Evolutionary conservation across 2,888 invertebrate genomes (phyloP), one percentile per base, ranked within the genome.

Genomic region (Agrochola macilenta): DNA sequence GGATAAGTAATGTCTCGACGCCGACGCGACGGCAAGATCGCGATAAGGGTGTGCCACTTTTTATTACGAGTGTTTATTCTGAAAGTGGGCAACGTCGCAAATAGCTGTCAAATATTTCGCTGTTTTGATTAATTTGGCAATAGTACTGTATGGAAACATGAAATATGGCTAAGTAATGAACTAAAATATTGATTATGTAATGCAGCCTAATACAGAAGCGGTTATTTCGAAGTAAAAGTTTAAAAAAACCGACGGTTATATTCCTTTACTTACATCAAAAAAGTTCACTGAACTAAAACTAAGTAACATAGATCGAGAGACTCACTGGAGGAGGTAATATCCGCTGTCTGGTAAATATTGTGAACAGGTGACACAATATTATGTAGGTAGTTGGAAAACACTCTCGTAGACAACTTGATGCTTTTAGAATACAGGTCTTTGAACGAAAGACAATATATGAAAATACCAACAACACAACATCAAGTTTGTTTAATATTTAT

Each of bases 311-410:
- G 54, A 26, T 7, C 1, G 20, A 23, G 26, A 57, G 54, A 23
- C n/a, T 64, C 46, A 14, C 65, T 11, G n/a, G 23, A 35, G 54
- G n/a, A 64, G 35, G 65, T 65, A 76, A 76, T 76, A 77, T 76
- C 76, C 76, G 57, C 8, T 12, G 78, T 78, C 35, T 78, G 54
- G 57, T 77, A 65, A 76, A 76, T 46, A 76, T 57, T 57, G 77
- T 23, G 8, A 57, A 12, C 78, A 65, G 78, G 65, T 76, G 77
- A 77, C 54, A 77, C 63, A 57, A 17, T 26, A 46, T 78, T 23
- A 49, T 57, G 54, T 77, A 4, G 61, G 76, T 63, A 77, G 57
- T 64, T 49, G 46, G 54, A 54, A 49, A 26, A 49, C 26, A 49
- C 17, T 26, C 26, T 11, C 11, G 46, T 23, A 26, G 20, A 49